Evolutionary conservation across 2,888 invertebrate genomes (phyloP).

Genomic region (Philonicus albiceps): DNA sequence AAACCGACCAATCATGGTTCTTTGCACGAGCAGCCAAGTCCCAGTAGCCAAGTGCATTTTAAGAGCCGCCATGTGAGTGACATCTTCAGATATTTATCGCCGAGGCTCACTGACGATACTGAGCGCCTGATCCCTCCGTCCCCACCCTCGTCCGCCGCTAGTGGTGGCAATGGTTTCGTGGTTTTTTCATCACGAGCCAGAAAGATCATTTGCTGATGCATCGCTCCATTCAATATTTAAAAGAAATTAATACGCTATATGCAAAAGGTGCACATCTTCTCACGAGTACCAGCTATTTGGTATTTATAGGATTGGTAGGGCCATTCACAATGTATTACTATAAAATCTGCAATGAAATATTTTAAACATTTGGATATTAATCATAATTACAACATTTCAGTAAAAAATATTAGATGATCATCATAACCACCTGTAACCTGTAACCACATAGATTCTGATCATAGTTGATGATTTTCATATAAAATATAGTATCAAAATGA

Average conservation of each 20-base stretch:
- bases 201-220: neutral
- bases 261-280: neutral
- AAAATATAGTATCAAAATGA: neutral
- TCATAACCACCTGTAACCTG: neutral
- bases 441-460: neutral
- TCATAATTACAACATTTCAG: too few relatives aligned
- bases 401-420: neutral
- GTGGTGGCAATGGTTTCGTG: slow-evolving; percentile 2
- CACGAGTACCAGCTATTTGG: neutral
- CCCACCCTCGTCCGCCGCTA: neutral
- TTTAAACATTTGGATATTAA: too few relatives aligned
- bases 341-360: too few relatives aligned
- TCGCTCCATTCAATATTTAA: neutral
- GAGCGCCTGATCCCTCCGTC: neutral
- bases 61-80: slow-evolving; percentile 20
- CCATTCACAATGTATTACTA: neutral
- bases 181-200: neutral
- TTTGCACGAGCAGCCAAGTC: neutral
- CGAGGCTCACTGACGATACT: neutral
- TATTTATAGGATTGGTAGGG: neutral
- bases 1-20: slow-evolving; percentile 38
- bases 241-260: neutral
- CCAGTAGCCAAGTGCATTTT: slow-evolving; percentile 12
- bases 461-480: neutral
- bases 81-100: slow-evolving; percentile 33